Evolutionary conservation across 2,113 vertebrate genomes (phyloP), one percentile per base, ranked within the genome.

Genomic region (Pseudopipra pipra): DNA sequence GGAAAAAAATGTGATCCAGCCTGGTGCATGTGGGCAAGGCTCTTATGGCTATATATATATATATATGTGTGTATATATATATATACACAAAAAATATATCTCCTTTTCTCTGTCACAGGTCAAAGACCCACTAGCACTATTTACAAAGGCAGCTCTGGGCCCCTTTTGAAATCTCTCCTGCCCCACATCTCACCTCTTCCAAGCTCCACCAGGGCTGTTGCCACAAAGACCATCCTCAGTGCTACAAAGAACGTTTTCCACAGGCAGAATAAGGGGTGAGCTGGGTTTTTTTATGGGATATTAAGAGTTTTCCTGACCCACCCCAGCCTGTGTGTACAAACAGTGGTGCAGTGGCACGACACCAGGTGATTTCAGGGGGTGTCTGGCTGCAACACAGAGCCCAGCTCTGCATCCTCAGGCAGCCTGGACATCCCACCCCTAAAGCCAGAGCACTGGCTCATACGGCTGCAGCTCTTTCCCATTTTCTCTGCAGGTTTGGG

Each of bases 21-120:
- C 39, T 18, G 58, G 39, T 3, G 52, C 11, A 3, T 0, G 0
- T 1, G 12, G 19, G 24, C 25, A 41, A 35, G 46, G 28, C 51
- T 79, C 47, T 28, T 18, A 0, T 3, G 33, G 27, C 51, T 24
- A 77, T 2, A 14, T 2, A 10, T 49, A 49, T 30, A 51, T 2
- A 8, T 35, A n/a, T n/a, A 23, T 58, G 11, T 2, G 8, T 56
- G 18, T 31, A 19, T 56, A 78, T 2, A 11, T 25, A 58, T n/a
- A n/a, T n/a, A 5, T 5, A 17, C 4, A 8, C 58, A 58, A 3
- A 8, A 44, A 31, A 3, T 2, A 6, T 11, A 30, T 16, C 14
- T 54, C 20, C 2, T 51, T 46, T 63, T 8, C 41, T 25, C 33
- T 37, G 16, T 9, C 78, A 14, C 6, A 4, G 58, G 18, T n/a